These are phyloP conservation scores for Emmelina monodactyla DNA, from an alignment of 2,888 invertebrate genomes.

Conservation along the genomic window DNA sequence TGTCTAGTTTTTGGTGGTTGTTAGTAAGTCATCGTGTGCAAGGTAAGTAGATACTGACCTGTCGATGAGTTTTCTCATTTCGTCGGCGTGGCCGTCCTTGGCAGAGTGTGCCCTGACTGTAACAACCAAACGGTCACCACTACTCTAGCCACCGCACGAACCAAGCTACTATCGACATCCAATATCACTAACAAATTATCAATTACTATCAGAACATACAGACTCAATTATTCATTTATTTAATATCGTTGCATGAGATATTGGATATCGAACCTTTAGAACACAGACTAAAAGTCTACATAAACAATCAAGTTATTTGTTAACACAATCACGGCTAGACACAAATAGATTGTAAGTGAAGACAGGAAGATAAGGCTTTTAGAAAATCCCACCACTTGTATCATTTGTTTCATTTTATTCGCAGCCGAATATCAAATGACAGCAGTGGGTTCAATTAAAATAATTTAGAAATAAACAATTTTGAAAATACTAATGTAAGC, in stretches of 20 bases:
- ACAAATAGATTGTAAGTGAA: constrained; percentile 25
- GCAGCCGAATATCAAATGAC: not conserved
- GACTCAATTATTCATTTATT: too few relatives aligned
- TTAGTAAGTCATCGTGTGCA: constrained; percentile 15
- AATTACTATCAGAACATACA: too few relatives aligned
- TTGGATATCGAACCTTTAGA: constrained; percentile 30
- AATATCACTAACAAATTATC: too few relatives aligned
- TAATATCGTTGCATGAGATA: constrained; percentile 25
- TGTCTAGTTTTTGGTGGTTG: too few relatives aligned
- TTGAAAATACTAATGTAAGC: constrained; percentile 45
- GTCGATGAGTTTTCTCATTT: constrained; percentile 97
- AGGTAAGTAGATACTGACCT: constrained; percentile 75
- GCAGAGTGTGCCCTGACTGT: constrained; percentile 73
- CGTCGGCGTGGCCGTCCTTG: constrained; percentile 95
- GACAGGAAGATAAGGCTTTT: constrained; percentile 24
- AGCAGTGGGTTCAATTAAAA: not conserved
- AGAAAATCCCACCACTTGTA: constrained; percentile 7
- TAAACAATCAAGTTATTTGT: constrained; percentile 37
- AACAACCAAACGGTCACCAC: constrained; percentile 64
- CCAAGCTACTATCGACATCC: too few relatives aligned
- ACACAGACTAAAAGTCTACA: constrained; percentile 54
- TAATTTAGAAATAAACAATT: constrained; percentile 28
- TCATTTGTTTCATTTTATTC: not conserved
- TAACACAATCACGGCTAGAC: constrained; percentile 61
- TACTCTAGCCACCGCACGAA: constrained; percentile 54